A percentile compares a stretch with the other conserved stretches of the same genome.
Conservation (phyloP, 2,797 vertebrate genomes). For the Microhierax caerulescens region DNA sequence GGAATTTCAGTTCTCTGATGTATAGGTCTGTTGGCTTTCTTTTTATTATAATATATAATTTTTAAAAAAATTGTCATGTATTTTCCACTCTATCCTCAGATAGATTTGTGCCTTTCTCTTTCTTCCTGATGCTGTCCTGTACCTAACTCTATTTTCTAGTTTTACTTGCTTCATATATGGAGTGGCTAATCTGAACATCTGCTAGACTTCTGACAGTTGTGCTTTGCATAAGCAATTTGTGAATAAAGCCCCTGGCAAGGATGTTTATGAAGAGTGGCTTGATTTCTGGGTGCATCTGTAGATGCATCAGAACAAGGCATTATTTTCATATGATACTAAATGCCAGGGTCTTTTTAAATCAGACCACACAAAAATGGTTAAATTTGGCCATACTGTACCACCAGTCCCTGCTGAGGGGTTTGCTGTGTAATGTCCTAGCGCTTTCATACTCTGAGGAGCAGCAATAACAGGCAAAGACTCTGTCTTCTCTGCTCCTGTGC, state of each 20-base stretch:
- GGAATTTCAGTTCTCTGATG: neutral
- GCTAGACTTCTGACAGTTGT: neutral
- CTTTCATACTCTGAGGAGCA: neutral
- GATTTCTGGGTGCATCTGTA: neutral
- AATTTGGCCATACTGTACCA: neutral
- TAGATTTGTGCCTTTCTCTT: neutral
- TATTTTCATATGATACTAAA: neutral
- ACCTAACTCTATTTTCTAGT: neutral
- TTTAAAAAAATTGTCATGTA: neutral
- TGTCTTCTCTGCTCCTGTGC: neutral
- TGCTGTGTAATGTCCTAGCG: neutral
- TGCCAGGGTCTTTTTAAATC: neutral
- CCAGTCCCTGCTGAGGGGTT: neutral
- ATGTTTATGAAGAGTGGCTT: neutral
- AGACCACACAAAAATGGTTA: neutral
- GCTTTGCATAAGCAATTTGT: neutral
- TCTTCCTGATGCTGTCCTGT: neutral
- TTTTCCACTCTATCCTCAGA: neutral
- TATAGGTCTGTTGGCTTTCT: neutral
- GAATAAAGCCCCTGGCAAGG: neutral
- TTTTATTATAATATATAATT: too few species aligned
- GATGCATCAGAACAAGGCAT: neutral
- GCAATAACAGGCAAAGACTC: neutral
- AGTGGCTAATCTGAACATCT: neutral
- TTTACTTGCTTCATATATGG: constrained; percentile 9